A percentile compares a stretch with the other conserved stretches of the same genome.
Evolutionary conservation across 2,797 vertebrate species (phyloP).

Genomic region (Hafferia zeledoni): DNA sequence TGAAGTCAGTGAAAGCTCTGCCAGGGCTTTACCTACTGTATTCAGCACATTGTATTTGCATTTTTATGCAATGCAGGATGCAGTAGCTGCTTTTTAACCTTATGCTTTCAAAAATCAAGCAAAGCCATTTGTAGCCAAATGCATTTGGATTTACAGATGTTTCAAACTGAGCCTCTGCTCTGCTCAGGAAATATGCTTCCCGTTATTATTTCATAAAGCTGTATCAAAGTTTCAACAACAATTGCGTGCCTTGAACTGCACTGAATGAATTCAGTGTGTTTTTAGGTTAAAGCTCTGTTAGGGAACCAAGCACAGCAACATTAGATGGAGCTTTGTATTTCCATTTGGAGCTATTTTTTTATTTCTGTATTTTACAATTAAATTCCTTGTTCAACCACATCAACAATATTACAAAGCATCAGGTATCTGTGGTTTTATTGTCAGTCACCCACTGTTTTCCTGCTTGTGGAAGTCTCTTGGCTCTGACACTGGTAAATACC

Average conservation of each 20-base stretch:
- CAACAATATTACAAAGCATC: conserved; percentile 31
- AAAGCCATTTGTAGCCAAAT: neutral
- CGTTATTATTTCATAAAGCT: neutral
- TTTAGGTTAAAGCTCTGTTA: conserved; percentile 33
- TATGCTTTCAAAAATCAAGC: neutral
- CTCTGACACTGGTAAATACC: conserved; percentile 68
- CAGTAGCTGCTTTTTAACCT: neutral
- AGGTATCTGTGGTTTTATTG: conserved; percentile 58
- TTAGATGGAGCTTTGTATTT: conserved; percentile 16
- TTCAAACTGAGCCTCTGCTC: neutral
- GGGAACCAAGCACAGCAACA: conserved; percentile 5
- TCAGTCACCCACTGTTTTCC: conserved; percentile 65
- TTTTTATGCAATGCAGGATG: neutral
- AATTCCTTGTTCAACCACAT: conserved; percentile 48
- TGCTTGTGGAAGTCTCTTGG: conserved; percentile 51
- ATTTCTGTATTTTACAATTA: conserved; percentile 44
- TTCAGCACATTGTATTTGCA: neutral
- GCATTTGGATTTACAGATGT: conserved; percentile 2
- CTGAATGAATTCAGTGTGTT: neutral
- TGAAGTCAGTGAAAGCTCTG: conserved; percentile 34
- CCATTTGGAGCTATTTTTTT: neutral
- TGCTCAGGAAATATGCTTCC: neutral
- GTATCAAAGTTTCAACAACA: neutral
- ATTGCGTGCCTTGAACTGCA: neutral
- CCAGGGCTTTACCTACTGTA: conserved; percentile 29